A percentile compares a stretch with the other conserved stretches of the same genome.
Conservation (phyloP, 1,140 invertebrate species). For the Agraylea sexmaculata region DNA sequence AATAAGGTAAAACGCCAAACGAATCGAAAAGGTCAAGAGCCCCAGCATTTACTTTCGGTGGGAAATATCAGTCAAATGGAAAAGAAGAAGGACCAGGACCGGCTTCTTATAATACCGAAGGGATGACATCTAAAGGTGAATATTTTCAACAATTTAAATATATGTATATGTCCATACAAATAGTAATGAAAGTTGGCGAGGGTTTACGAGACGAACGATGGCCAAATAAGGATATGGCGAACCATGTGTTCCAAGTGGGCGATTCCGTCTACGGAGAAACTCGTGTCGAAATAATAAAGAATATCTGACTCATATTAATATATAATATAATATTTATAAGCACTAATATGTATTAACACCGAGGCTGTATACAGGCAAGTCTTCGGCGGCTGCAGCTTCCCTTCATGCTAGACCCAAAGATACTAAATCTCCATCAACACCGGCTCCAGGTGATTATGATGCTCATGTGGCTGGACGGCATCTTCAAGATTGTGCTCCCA, state of each 20-base stretch:
- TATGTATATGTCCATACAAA: conserved; percentile 3
- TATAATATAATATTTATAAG: conserved; percentile 1
- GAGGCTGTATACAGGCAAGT: conserved; percentile 37
- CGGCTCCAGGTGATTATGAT: conserved; percentile 72
- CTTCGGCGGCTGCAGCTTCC: conserved; percentile 51
- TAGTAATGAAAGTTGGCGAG: neutral
- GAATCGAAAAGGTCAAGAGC: conserved; percentile 64
- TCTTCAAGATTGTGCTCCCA: conserved; percentile 52
- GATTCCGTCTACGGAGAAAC: neutral
- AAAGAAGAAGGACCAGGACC: conserved; percentile 63
- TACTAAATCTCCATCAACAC: conserved; percentile 58
- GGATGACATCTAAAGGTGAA: conserved; percentile 67
- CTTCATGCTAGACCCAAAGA: conserved; percentile 67
- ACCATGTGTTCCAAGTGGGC: conserved; percentile 7
- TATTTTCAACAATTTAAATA: conserved; percentile 1
- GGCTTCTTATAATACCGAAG: conserved; percentile 75
- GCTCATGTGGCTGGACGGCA: conserved; percentile 58
- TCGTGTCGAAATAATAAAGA: neutral
- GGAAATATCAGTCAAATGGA: conserved; percentile 43
- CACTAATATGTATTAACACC: neutral
- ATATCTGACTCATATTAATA: conserved; percentile 8
- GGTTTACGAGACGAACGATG: neutral
- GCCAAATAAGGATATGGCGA: neutral
- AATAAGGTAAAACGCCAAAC: conserved; percentile 57
- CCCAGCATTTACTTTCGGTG: conserved; percentile 69